A percentile compares a stretch with the other conserved stretches of the same genome.
These are phyloP conservation scores for Manis pentadactyla DNA, from an alignment of 2,797 vertebrate species.

Conservation along the genomic window DNA sequence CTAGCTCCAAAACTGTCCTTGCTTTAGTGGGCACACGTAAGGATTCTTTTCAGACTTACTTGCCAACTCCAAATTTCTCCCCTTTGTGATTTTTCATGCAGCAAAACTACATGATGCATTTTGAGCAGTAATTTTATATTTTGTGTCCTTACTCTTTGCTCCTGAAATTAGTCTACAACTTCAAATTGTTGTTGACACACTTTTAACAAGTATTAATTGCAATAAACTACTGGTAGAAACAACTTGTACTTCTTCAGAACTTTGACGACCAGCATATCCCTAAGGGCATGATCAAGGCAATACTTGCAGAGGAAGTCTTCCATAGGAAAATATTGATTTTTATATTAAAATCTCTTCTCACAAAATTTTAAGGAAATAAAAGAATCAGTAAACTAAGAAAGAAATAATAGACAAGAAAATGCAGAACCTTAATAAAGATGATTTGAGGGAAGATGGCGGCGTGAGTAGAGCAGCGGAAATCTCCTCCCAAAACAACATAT, in stretches of 20 bases:
- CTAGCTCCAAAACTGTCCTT: neutral
- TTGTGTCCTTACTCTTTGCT: neutral
- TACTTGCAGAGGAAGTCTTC: neutral
- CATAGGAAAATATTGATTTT: neutral
- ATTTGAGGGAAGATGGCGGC: no score
- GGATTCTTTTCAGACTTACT: neutral
- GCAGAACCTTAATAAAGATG: neutral
- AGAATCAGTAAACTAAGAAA: neutral
- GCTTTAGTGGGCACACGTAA: neutral
- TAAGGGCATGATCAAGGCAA: neutral
- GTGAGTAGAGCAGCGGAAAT: no score
- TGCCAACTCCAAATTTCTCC: neutral
- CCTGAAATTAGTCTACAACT: neutral
- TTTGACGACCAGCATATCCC: neutral
- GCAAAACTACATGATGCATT: neutral
- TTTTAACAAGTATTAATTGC: neutral
- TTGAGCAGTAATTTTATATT: neutral
- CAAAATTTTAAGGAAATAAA: neutral
- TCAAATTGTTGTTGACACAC: neutral
- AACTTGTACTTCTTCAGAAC: neutral
- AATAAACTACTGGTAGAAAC: neutral
- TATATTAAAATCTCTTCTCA: neutral
- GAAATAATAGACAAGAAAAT: neutral
- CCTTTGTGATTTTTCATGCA: neutral
- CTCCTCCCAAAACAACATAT: no score